Evolutionary conservation across 1,140 invertebrate genomes (phyloP), one percentile per base, ranked within the genome.

Genomic region (Papilio machaon): DNA sequence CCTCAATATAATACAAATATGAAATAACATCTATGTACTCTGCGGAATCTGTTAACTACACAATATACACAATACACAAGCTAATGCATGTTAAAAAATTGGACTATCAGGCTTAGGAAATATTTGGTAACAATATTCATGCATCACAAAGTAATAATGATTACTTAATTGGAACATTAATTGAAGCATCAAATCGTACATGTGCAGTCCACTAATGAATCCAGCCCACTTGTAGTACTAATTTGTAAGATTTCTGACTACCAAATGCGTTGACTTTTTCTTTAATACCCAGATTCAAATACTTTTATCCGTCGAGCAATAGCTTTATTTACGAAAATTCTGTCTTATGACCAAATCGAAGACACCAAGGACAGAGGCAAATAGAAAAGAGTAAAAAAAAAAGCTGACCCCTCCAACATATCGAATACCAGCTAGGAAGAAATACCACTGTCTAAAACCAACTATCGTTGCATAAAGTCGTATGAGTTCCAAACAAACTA

Each of bases 1-100:
- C 64, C 30, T 70, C 64, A 38, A 70, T 64, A 11, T 35, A 70
- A 70, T 70, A 70, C 35, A 67, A 70, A 70, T 7, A 70, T 70
- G 19, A 15, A 35, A 70, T 13, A 30, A 5, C 23, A 19, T 38
- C 13, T 70, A 13, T 54, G 5, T 43, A 43, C 38, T 2, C 38
- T 43, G 17, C 54, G 8, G 54, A 1, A 17, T 19, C 17, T 58
- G 17, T 54, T 19, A 58, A 58, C 7, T 19, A 8, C n/a, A 58
- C n/a, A 58, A 19, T 58, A 58, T n/a, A n/a, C 15, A 30, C 6
- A 19, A n/a, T 58, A 17, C 8, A 58, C 23, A 30, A 1, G 23
- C 23, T 30, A 30, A 30, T 19, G 8, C 5, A 58, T 58, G 8
- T 58, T 8, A 6, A 8, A 58, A 19, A 58, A 19, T n/a, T 49